Evolutionary conservation across 2,888 invertebrate genomes (phyloP).

Genomic region (Drosophila macrospina): DNA sequence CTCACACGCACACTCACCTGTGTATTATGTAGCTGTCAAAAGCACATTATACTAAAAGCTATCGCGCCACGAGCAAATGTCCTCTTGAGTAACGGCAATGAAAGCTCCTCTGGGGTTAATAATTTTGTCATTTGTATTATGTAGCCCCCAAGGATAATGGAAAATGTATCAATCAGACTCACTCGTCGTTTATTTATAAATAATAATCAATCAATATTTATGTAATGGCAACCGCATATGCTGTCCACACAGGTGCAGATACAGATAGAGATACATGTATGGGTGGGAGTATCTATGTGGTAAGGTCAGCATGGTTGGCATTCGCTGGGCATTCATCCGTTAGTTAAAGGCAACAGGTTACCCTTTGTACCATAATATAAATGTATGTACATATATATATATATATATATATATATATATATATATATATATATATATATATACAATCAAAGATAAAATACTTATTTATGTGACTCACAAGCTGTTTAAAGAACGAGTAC

Average conservation of each 20-base stretch:
- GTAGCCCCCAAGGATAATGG: constrained; percentile 49
- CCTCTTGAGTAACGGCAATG: constrained; percentile 17
- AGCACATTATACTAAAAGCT: constrained; percentile 55
- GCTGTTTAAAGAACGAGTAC: constrained; percentile 20
- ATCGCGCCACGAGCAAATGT: constrained; percentile 15
- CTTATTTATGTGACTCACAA: constrained; percentile 36
- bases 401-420: constrained; percentile 2
- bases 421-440: neutral
- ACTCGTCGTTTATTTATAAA: constrained; percentile 55
- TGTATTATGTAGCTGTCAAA: constrained; percentile 38
- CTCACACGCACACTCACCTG: neutral
- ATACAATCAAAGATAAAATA: constrained; percentile 2
- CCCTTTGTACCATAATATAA: constrained; percentile 18
- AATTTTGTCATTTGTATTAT: constrained; percentile 52
- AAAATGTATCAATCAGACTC: constrained; percentile 59
- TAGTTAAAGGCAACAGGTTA: constrained; percentile 56
- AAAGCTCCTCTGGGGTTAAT: constrained; percentile 39
- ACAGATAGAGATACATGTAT: neutral
- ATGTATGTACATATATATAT: constrained; percentile 4
- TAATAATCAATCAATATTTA: constrained; percentile 63
- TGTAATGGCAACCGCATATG: constrained; percentile 29
- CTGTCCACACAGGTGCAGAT: neutral
- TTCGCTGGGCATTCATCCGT: constrained; percentile 21
- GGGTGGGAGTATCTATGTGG: neutral
- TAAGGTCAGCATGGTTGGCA: constrained; percentile 21